A percentile compares a stretch with the other conserved stretches of the same genome.
phyloP scores from a whole-genome alignment of 2,113 vertebrate species.

The Jaculus jaculus region DNA sequence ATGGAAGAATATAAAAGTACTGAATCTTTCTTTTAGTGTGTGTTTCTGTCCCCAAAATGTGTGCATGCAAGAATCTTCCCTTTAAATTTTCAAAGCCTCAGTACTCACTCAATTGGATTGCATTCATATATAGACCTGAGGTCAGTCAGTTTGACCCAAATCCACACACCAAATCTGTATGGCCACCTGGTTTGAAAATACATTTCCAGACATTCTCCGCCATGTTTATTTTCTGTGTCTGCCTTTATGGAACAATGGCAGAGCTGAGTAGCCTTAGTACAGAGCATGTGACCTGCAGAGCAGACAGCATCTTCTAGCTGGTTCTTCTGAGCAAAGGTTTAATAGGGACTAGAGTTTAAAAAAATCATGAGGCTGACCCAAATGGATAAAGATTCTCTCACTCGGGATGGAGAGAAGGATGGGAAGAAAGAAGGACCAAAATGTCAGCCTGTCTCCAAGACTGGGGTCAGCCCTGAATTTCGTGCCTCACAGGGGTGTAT shows the following conservation, averaged over 20 bases:
- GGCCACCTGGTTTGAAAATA: neutral
- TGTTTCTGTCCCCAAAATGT: neutral
- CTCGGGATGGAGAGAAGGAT: neutral
- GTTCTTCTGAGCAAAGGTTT: neutral
- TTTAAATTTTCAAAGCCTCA: neutral
- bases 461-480: too few relatives aligned
- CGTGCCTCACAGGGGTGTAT: accelerated
- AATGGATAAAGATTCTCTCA: neutral
- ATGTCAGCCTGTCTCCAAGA: too few relatives aligned
- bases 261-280: accelerated
- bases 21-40: neutral
- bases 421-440: neutral
- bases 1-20: accelerated
- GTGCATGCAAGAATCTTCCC: neutral
- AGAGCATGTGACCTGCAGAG: neutral
- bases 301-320: neutral
- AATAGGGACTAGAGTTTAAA: neutral
- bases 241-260: accelerated
- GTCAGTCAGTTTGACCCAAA: neutral
- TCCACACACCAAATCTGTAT: neutral
- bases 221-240: neutral
- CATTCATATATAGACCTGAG: neutral
- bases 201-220: neutral
- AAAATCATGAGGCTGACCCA: neutral
- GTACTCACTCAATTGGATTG: neutral